Base-by-base conservation (phyloP, 2,888 invertebrate species). In the Coecobrya sp. region DNA sequence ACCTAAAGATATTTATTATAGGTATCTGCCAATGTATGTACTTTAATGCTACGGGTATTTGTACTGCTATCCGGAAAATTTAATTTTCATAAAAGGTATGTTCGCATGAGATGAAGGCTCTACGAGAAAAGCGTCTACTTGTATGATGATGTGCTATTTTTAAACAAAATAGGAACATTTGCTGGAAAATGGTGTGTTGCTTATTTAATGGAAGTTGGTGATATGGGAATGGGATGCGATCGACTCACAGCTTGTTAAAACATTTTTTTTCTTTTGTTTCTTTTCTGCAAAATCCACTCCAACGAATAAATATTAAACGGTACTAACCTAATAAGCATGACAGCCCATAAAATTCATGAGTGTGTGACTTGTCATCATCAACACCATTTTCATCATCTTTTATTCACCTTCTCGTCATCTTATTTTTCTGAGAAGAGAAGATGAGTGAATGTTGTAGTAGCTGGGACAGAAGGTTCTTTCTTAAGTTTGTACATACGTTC, bases 311-410 rank as follows among this genome's bases (percentile, higher is more conserved):
- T 73, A 73, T 73, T 73, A 19, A 42, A 42, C 36, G 19, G 42
- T 42, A n/a, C 68, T 68, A 82, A 59, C 59, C 30, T 82, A 82
- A 82, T 82, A 82, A 82, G 73, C 52, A 52, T 85, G 85, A 86
- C 86, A 73, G 4, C 73, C 62, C 86, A 86, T 86, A 86, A 86
- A 86, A 73, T 52, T 85, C 68, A 85, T 36, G 85, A 45, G 52
- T 73, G 70, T 70, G 59, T 25, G 79, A 45, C 86, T 88, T 88
- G 88, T 79, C 79, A 45, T 59, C 82, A 82, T 55, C 81, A 16
- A 55, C 82, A 55, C 82, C n/a, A 82, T 82, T 59, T 82, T 59
- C 22, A 19, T 82, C 82, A 82, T 59, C 36, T 42, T 82, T 82
- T 55, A 59, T 82, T 55, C 82, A 59, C 59, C 52, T 81, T 81